Percentiles rank a stretch among this genome's conserved stretches.
These are phyloP conservation scores for Leptinotarsa tumamoca DNA, from an alignment of 2,888 invertebrate species.

Conservation along the genomic window DNA sequence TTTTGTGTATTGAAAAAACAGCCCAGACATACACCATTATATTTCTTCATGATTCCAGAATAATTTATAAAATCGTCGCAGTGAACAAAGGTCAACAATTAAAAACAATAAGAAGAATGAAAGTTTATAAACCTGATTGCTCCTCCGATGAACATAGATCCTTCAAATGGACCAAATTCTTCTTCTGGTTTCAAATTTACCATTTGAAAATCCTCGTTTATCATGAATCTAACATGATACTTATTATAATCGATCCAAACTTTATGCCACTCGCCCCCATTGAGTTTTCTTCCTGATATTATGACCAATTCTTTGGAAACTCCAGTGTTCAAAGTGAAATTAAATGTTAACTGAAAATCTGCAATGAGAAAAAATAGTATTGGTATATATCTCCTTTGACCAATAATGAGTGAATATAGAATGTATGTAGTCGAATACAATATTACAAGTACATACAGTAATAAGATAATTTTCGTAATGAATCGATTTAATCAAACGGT, in stretches of 20 bases:
- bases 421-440: too few species aligned
- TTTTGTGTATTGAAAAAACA: neutral
- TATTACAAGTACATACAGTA: too few species aligned
- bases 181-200: slow-evolving; percentile 86
- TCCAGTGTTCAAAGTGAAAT: slow-evolving; percentile 89
- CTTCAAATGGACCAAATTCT: slow-evolving; percentile 92
- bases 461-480: too few species aligned
- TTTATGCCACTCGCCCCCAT: slow-evolving; percentile 96
- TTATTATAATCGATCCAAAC: slow-evolving; percentile 96
- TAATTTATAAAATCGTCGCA: neutral
- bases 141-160: slow-evolving; percentile 93
- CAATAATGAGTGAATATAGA: too few species aligned
- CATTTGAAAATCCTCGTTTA: slow-evolving; percentile 91
- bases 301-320: slow-evolving; percentile 85
- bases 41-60: neutral
- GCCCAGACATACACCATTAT: neutral
- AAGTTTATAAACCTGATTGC: slow-evolving; percentile 79
- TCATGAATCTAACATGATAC: slow-evolving; percentile 92
- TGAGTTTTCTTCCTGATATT: slow-evolving; percentile 83
- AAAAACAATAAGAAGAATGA: neutral
- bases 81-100: neutral
- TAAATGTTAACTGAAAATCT: slow-evolving; percentile 89
- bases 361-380: slow-evolving; percentile 37
- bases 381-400: neutral
- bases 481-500: too few species aligned